phyloP scores from a whole-genome alignment of 2,113 vertebrate genomes.

The Azemiops feae region DNA sequence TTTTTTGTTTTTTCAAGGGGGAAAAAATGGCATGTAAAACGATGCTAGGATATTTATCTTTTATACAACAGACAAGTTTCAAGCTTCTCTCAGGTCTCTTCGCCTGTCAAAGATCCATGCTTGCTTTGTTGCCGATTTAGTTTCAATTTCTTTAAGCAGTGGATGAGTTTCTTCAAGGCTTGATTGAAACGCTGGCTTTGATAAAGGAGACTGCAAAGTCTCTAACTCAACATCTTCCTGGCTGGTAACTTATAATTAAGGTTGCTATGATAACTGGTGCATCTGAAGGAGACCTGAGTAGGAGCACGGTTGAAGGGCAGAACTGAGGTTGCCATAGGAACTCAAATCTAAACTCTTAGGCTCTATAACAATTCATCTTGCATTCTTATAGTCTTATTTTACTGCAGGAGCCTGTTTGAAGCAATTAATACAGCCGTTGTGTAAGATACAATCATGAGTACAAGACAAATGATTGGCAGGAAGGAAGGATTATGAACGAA shows the following conservation, averaged over 20 bases:
- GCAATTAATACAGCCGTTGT: not conserved
- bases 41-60: not conserved
- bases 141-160: conserved; percentile 36
- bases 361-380: conserved; percentile 24
- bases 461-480: not conserved
- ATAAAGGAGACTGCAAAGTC: conserved; percentile 1
- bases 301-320: not conserved
- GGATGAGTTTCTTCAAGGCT: conserved; percentile 10
- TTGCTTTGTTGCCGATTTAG: conserved; percentile 21
- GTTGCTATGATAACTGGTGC: conserved; percentile 58
- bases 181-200: conserved; percentile 18
- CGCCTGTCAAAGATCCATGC: not conserved
- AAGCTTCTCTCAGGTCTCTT: not conserved
- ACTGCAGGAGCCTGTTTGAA: conserved; percentile 10
- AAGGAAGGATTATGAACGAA: not conserved
- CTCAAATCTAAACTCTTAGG: not conserved
- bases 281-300: not conserved
- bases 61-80: conserved; percentile 25
- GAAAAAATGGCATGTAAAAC: not conserved
- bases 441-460: not conserved
- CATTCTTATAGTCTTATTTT: conserved; percentile 12
- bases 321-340: conserved; percentile 31
- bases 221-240: conserved; percentile 40
- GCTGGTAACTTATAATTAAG: conserved; percentile 41
- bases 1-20: not conserved